These are phyloP conservation scores for Entomobrya proxima DNA, from an alignment of 2,888 invertebrate genomes.

Conservation along the genomic window DNA sequence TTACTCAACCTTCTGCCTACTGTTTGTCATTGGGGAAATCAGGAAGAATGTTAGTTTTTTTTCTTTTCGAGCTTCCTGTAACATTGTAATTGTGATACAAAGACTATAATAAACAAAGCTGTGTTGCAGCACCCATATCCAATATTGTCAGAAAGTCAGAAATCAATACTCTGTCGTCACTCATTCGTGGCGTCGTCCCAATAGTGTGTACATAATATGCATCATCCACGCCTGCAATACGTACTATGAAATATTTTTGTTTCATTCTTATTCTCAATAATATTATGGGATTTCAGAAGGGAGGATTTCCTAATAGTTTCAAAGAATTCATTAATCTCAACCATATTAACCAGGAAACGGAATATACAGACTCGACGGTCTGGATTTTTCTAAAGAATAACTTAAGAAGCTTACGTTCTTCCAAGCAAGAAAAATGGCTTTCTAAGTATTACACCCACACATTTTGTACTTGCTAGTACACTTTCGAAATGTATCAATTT, in stretches of 20 bases:
- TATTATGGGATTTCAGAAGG: not conserved
- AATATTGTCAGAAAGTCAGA: not conserved
- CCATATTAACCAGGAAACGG: not conserved
- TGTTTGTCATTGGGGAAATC: not conserved
- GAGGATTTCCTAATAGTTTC: not conserved
- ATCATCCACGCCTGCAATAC: too few species aligned
- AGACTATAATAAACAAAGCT: not conserved
- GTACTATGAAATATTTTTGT: too few species aligned
- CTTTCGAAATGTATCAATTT: too few species aligned
- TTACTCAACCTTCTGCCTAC: not conserved
- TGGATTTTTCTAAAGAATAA: too few species aligned
- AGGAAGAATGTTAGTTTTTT: slow-evolving; percentile 15
- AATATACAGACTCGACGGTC: too few species aligned
- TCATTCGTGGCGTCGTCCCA: not conserved
- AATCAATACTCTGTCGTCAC: slow-evolving; percentile 20
- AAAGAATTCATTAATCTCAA: not conserved
- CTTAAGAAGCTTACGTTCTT: too few species aligned
- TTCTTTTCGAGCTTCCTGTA: not conserved
- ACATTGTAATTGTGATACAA: not conserved
- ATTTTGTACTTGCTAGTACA: too few species aligned
- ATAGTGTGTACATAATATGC: too few species aligned
- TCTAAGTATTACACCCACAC: too few species aligned
- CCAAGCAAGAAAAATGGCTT: too few species aligned
- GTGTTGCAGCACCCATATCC: not conserved
- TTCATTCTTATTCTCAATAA: not conserved